Conservation (phyloP, 2,888 invertebrate species). For the Drosophila kanekoi region DNA sequence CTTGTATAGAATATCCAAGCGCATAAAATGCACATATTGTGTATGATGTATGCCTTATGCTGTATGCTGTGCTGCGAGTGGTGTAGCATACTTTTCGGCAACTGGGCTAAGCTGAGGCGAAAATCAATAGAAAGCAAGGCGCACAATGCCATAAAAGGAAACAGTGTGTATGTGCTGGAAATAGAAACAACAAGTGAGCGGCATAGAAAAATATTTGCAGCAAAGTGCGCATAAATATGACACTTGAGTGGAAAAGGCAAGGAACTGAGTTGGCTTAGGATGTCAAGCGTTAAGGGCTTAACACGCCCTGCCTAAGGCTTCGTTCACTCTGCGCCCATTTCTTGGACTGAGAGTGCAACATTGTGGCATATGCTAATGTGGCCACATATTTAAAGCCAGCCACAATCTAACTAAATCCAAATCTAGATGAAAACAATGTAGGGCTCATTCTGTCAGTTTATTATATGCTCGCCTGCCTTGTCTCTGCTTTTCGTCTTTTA, state of each 20-base stretch:
- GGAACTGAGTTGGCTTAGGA: slow-evolving; percentile 18
- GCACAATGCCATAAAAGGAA: slow-evolving; percentile 42
- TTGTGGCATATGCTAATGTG: slow-evolving; percentile 18
- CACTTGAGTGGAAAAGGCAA: slow-evolving; percentile 34
- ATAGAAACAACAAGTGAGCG: slow-evolving; percentile 35
- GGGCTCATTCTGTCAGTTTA: slow-evolving; percentile 22
- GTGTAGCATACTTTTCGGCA: slow-evolving; percentile 52
- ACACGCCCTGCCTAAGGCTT: slow-evolving; percentile 1
- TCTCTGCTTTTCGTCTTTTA: slow-evolving; percentile 1
- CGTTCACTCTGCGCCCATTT: not conserved
- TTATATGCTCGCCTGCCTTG: slow-evolving; percentile 6
- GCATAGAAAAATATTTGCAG: slow-evolving; percentile 41
- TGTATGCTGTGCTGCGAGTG: slow-evolving; percentile 14
- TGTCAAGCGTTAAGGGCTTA: slow-evolving; percentile 34
- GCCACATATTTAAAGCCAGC: slow-evolving; percentile 12
- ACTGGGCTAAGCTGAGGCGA: slow-evolving; percentile 29
- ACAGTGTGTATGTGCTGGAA: slow-evolving; percentile 22
- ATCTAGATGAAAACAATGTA: slow-evolving; percentile 26
- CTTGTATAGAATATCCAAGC: slow-evolving; percentile 73
- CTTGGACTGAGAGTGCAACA: slow-evolving; percentile 4
- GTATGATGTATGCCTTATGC: slow-evolving; percentile 55
- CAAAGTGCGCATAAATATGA: slow-evolving; percentile 62
- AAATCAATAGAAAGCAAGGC: slow-evolving; percentile 59
- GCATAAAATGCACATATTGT: slow-evolving; percentile 75
- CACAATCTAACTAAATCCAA: slow-evolving; percentile 25